These are phyloP conservation scores for Procavia capensis DNA, from an alignment of 2,113 vertebrate species.

Conservation along the genomic window DNA sequence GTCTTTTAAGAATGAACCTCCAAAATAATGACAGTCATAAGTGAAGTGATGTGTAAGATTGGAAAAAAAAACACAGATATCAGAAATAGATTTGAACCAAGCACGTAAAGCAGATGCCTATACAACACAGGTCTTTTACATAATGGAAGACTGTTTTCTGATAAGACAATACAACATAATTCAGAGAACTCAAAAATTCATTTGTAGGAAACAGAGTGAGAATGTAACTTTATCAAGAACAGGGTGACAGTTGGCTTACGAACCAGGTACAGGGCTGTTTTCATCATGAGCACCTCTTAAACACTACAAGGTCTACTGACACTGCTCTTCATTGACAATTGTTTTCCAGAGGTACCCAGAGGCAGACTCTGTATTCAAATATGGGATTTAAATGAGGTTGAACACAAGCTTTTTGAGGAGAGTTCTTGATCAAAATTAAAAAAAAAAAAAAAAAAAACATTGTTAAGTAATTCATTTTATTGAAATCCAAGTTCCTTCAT, in stretches of 20 bases:
- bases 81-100: not conserved
- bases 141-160: not conserved
- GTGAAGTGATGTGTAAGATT: not conserved
- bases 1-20: not conserved
- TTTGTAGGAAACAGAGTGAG: not conserved
- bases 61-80: not conserved
- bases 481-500: not conserved
- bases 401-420: not conserved
- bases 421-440: not conserved
- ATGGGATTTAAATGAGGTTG: not conserved
- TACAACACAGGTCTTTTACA: not conserved
- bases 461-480: not conserved
- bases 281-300: not conserved
- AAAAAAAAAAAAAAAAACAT: not conserved
- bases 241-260: not conserved
- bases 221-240: not conserved
- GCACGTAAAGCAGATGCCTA: not conserved
- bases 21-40: not conserved
- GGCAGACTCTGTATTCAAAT: not conserved
- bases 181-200: not conserved
- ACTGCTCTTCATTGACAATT: not conserved
- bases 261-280: not conserved
- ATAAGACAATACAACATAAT: not conserved
- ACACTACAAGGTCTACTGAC: not conserved
- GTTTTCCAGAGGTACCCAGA: not conserved